phyloP scores from a whole-genome alignment of 2,888 invertebrate species.

The Protodeltote pygarga region DNA sequence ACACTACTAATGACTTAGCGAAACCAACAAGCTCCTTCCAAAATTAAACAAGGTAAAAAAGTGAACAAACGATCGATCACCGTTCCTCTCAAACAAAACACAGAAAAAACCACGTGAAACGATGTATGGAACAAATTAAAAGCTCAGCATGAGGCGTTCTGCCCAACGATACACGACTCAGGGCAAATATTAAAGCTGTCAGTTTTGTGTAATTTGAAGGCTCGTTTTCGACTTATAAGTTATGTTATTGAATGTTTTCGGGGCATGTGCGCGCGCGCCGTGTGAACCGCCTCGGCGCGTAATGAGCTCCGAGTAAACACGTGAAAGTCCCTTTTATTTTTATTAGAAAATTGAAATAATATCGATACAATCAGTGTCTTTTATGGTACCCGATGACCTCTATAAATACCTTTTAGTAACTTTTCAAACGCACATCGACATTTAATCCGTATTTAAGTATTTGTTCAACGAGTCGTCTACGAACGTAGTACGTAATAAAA shows the following conservation, averaged over 20 bases:
- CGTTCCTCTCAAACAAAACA: slow-evolving; percentile 79
- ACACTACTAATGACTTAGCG: slow-evolving; percentile 82
- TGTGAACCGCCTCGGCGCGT: slow-evolving; percentile 61
- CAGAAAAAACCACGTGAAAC: slow-evolving; percentile 80
- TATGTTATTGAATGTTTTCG: slow-evolving; percentile 83
- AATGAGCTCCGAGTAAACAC: slow-evolving; percentile 68
- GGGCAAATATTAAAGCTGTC: slow-evolving; percentile 86
- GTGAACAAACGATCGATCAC: slow-evolving; percentile 84
- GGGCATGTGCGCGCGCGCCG: slow-evolving; percentile 64
- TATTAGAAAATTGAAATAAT: slow-evolving; percentile 70
- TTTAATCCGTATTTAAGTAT: slow-evolving; percentile 56
- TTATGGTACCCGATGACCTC: slow-evolving; percentile 58
- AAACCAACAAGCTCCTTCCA: slow-evolving; percentile 78
- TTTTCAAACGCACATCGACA: slow-evolving; percentile 56
- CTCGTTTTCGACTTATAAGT: slow-evolving; percentile 81
- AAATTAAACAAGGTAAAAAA: slow-evolving; percentile 85
- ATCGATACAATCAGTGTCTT: slow-evolving; percentile 68
- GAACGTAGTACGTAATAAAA: slow-evolving; percentile 57
- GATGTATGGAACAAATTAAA: slow-evolving; percentile 86
- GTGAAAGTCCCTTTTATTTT: slow-evolving; percentile 55
- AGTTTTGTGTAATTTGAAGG: slow-evolving; percentile 84
- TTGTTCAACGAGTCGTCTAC: slow-evolving; percentile 52
- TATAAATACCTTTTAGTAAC: slow-evolving; percentile 61
- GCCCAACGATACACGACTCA: slow-evolving; percentile 66
- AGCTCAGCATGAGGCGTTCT: slow-evolving; percentile 82